These are phyloP conservation scores for Drosophila differens DNA, from an alignment of 2,888 invertebrate genomes.

Conservation along the genomic window DNA sequence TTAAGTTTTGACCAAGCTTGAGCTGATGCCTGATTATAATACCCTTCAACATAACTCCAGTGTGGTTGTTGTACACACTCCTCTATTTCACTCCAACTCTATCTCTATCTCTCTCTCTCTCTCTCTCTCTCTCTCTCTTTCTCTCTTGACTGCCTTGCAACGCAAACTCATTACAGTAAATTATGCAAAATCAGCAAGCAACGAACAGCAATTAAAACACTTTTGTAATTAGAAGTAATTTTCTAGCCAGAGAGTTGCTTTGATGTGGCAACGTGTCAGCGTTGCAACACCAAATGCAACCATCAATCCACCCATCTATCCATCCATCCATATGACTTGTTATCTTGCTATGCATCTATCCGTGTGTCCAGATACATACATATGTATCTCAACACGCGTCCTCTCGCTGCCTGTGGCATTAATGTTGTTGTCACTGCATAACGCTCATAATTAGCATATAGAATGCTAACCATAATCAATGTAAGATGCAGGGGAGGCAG, in stretches of 20 bases:
- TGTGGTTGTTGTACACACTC: neutral
- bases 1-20: neutral
- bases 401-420: slow-evolving; percentile 24
- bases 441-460: slow-evolving; percentile 69
- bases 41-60: neutral
- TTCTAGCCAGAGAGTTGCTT: slow-evolving; percentile 57
- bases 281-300: slow-evolving; percentile 21
- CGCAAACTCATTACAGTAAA: slow-evolving; percentile 69
- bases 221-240: slow-evolving; percentile 70
- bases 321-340: neutral
- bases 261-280: slow-evolving; percentile 53
- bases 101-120: neutral
- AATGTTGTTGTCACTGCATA: slow-evolving; percentile 44
- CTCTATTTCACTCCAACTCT: neutral
- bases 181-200: slow-evolving; percentile 58
- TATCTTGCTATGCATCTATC: neutral
- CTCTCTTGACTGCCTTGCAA: slow-evolving; percentile 4
- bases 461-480: slow-evolving; percentile 7
- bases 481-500: neutral
- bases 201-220: slow-evolving; percentile 10
- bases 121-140: neutral
- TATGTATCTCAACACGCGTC: neutral
- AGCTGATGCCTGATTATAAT: neutral
- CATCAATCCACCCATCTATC: neutral
- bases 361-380: neutral